Conservation (phyloP, 2,888 invertebrate genomes). For the Cynaeus angustus region DNA sequence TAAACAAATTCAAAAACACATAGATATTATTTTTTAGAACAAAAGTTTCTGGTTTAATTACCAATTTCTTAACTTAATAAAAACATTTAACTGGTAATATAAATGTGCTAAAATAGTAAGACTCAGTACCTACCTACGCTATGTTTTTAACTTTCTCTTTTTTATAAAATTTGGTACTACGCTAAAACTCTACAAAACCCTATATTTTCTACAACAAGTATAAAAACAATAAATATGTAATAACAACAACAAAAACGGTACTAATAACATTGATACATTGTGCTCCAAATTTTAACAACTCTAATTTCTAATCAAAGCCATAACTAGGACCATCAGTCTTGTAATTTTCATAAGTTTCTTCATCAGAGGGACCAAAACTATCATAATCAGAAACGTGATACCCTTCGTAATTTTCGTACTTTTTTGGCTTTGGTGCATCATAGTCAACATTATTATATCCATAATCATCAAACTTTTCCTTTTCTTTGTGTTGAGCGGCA, state of each 20-base stretch:
- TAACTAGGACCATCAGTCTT: constrained; percentile 30
- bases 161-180: too few relatives aligned
- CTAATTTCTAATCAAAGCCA: neutral
- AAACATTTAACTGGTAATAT: too few relatives aligned
- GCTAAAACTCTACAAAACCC: neutral
- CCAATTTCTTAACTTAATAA: too few relatives aligned
- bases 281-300: too few relatives aligned
- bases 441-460: constrained; percentile 17
- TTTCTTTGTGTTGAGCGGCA: neutral
- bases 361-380: constrained; percentile 3
- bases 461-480: constrained; percentile 10
- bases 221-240: constrained; percentile 38
- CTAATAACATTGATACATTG: too few relatives aligned
- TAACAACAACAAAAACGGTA: constrained; percentile 5
- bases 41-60: too few relatives aligned
- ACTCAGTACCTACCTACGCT: too few relatives aligned
- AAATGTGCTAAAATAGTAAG: too few relatives aligned
- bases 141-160: too few relatives aligned
- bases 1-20: too few relatives aligned
- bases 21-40: too few relatives aligned
- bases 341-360: constrained; percentile 2
- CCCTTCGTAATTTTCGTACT: constrained; percentile 1
- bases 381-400: neutral
- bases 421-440: constrained; percentile 5
- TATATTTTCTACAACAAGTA: constrained; percentile 26